phyloP scores from a whole-genome alignment of 2,797 vertebrate species.

The Scarus forsteni region DNA sequence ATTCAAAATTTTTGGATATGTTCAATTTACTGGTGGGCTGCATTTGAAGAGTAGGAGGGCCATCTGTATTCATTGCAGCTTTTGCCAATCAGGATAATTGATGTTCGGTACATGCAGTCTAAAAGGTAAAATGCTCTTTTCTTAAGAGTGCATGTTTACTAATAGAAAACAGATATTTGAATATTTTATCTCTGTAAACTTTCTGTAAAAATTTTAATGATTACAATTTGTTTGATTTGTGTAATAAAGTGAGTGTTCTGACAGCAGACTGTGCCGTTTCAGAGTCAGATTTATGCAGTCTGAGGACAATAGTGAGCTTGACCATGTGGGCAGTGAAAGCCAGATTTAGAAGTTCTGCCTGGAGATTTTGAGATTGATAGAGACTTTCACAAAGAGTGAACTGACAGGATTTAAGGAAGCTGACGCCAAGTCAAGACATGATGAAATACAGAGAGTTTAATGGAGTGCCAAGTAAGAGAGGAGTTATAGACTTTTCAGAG shows the following conservation, averaged over 20 bases:
- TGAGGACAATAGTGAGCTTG: neutral
- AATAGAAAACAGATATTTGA: neutral
- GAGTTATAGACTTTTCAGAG: conserved; percentile 41
- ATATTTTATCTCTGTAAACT: neutral
- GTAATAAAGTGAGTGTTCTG: neutral
- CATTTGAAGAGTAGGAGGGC: no score
- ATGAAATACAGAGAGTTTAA: conserved; percentile 42
- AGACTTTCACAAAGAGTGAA: conserved; percentile 14
- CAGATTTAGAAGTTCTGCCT: neutral
- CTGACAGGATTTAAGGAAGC: conserved; percentile 27
- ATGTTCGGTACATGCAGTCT: no score
- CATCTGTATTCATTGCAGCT: no score
- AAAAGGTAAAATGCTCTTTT: no score
- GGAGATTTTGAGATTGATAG: conserved; percentile 13
- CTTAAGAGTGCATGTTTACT: no score
- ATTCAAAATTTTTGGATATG: no score
- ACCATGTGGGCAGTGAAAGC: neutral
- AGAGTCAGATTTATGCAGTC: neutral
- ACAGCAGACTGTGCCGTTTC: neutral
- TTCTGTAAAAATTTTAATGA: no score
- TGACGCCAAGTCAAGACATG: conserved; percentile 38
- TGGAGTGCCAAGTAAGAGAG: conserved; percentile 19
- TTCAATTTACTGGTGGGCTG: no score
- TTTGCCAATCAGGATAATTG: no score
- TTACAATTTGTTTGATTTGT: neutral